Evolutionary conservation across 2,113 vertebrate species (phyloP).

Genomic region (Elgaria multicarinata): DNA sequence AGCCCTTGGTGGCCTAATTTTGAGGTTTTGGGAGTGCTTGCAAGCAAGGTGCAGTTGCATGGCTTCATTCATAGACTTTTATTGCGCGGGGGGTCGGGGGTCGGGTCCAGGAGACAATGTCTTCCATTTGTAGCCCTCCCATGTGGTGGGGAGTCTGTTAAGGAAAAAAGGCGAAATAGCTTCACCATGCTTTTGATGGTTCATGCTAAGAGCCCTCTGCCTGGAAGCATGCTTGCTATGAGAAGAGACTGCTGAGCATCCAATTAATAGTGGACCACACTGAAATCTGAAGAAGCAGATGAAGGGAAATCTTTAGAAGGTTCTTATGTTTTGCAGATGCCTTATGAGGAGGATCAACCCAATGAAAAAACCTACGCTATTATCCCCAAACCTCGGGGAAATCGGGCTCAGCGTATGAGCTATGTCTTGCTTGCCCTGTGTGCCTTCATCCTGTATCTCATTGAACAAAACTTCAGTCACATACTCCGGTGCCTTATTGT

Average conservation of each 20-base stretch:
- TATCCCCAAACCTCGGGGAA: slow-evolving; percentile 56
- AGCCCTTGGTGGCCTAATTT: neutral
- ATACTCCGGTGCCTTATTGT: neutral
- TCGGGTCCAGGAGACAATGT: no score
- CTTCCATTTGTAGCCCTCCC: no score
- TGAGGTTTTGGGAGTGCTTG: neutral
- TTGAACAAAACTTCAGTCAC: neutral
- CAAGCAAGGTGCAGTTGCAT: no score
- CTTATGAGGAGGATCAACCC: neutral
- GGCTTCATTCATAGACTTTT: no score
- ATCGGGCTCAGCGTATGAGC: slow-evolving; percentile 20
- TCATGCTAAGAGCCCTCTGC: no score
- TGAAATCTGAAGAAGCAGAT: neutral
- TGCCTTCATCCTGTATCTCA: slow-evolving; percentile 12
- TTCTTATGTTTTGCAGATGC: slow-evolving; percentile 17
- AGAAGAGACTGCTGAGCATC: neutral
- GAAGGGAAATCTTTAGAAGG: neutral
- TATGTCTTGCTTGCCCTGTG: slow-evolving; percentile 22
- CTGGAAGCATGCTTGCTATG: neutral
- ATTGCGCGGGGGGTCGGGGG: no score
- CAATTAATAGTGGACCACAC: neutral
- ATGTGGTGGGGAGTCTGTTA: no score
- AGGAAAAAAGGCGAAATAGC: no score
- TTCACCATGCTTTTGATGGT: no score
- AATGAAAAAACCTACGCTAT: slow-evolving; percentile 4